Evolutionary conservation across 2,113 vertebrate genomes (phyloP).

Genomic region (Scomber japonicus): DNA sequence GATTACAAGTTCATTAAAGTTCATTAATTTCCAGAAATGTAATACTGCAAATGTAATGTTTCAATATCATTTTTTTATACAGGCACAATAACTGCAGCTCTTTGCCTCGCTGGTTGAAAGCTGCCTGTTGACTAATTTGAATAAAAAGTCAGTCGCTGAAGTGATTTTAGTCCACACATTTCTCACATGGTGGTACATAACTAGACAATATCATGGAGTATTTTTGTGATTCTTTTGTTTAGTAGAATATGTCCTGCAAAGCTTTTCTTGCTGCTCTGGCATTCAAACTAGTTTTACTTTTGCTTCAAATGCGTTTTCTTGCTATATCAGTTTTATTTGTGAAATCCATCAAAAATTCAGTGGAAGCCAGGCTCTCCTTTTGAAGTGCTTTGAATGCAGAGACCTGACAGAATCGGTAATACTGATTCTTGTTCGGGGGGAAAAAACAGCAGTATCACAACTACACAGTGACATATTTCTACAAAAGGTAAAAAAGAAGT

Average conservation of each 20-base stretch:
- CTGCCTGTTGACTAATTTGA: slow-evolving; percentile 1
- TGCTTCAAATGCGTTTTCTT: slow-evolving; percentile 33
- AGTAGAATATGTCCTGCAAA: not conserved
- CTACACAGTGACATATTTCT: fast-evolving
- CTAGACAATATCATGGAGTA: not conserved
- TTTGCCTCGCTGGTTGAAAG: slow-evolving; percentile 1
- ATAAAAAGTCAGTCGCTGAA: slow-evolving; percentile 4
- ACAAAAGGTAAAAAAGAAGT: slow-evolving; percentile 9
- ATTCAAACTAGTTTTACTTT: slow-evolving; percentile 9
- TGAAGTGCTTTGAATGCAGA: slow-evolving; percentile 10
- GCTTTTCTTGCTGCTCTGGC: slow-evolving; percentile 6
- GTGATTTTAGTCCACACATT: slow-evolving; percentile 8
- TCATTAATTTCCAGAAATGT: slow-evolving; percentile 21
- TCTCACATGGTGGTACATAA: not conserved
- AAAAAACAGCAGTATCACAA: not conserved
- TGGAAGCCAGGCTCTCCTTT: not conserved
- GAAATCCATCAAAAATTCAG: slow-evolving; percentile 18
- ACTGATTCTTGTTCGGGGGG: not conserved
- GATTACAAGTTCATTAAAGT: slow-evolving; percentile 59
- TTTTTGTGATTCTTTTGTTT: slow-evolving; percentile 5
- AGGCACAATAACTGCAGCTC: not conserved
- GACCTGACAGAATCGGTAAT: not conserved
- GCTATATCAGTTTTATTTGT: slow-evolving; percentile 35
- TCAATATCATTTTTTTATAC: not conserved
- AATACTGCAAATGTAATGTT: not conserved